phyloP scores from a whole-genome alignment of 2,888 invertebrate species.

The Andrena praecox region DNA sequence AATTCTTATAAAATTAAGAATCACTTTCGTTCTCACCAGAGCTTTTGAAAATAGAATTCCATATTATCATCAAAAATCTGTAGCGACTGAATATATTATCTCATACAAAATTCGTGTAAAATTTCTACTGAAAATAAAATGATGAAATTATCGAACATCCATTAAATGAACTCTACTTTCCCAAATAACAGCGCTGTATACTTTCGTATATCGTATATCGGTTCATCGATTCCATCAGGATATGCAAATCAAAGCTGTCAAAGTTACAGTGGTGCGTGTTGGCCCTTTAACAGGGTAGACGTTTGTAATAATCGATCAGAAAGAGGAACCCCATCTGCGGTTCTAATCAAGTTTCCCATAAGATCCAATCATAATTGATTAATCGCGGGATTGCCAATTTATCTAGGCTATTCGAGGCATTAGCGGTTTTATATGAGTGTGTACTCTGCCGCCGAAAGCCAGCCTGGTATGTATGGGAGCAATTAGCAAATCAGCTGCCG shows the following conservation, averaged over 20 bases:
- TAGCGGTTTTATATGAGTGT: conserved; percentile 63
- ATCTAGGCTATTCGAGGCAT: conserved; percentile 68
- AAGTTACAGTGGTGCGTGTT: not conserved
- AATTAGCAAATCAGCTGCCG: conserved; percentile 76
- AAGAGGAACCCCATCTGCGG: conserved; percentile 42
- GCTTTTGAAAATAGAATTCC: too few species aligned
- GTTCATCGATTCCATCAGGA: not conserved
- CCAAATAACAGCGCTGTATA: too few species aligned
- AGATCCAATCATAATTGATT: conserved; percentile 68
- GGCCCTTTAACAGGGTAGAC: conserved; percentile 14
- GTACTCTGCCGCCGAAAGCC: conserved; percentile 59
- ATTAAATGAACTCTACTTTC: too few species aligned
- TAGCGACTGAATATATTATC: too few species aligned
- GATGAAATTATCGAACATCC: too few species aligned
- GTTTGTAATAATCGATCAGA: conserved; percentile 40
- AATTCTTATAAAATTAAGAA: too few species aligned
- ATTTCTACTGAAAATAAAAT: too few species aligned
- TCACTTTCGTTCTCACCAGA: too few species aligned
- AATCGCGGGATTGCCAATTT: conserved; percentile 71
- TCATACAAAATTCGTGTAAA: too few species aligned
- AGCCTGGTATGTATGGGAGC: conserved; percentile 68
- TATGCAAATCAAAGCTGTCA: conserved; percentile 1
- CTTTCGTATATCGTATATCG: not conserved
- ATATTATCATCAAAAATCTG: too few species aligned
- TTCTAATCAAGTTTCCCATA: conserved; percentile 62